Evolutionary conservation across 1,140 invertebrate species (phyloP), one percentile per base, ranked within the genome.

Genomic region (Drosophila sproati): DNA sequence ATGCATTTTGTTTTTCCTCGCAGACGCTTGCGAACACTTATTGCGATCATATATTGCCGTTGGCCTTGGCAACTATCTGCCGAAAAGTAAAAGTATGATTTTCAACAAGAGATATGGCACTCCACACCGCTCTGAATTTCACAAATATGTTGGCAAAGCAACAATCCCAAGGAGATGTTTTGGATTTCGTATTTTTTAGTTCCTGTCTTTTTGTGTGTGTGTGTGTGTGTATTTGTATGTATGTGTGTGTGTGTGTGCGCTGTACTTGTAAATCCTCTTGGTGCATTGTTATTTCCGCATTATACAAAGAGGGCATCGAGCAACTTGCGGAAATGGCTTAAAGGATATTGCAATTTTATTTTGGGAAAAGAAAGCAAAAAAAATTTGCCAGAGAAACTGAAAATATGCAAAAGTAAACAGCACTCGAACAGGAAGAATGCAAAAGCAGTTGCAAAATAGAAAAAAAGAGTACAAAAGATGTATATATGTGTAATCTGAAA

Each of bases 241-340:
- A 8, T 28, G 39, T 61, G 43, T 39, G 10, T 39, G 57, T 67
- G 50, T 56, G 43, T 50, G 48, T 32, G 39, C 29, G 48, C 39
- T 72, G 70, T 56, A 60, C 56, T 75, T 59, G 60, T 37, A 72
- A 76, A 57, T 50, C 69, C 73, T 43, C 75, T 68, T 69, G 81
- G 68, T 70, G 73, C 71, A 85, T 89, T 79, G 81, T 78, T 85
- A 89, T 89, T 85, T 89, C 85, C 85, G 85, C 68, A 72, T 76
- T 75, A 70, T 54, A 73, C 70, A 82, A 71, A 87, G 59, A 66
- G 71, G 63, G 62, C 71, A 73, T 59, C 63, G 71, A 83, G 74
- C 85, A 88, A 76, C 77, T 76, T 85, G 78, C 85, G 85, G 85
- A 89, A 85, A 89, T 85, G 64, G 86, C 81, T 89, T 85, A 71